Percentiles rank a stretch among this genome's conserved stretches.
phyloP scores from a whole-genome alignment of 2,113 vertebrate species.

The Bubo bubo region DNA sequence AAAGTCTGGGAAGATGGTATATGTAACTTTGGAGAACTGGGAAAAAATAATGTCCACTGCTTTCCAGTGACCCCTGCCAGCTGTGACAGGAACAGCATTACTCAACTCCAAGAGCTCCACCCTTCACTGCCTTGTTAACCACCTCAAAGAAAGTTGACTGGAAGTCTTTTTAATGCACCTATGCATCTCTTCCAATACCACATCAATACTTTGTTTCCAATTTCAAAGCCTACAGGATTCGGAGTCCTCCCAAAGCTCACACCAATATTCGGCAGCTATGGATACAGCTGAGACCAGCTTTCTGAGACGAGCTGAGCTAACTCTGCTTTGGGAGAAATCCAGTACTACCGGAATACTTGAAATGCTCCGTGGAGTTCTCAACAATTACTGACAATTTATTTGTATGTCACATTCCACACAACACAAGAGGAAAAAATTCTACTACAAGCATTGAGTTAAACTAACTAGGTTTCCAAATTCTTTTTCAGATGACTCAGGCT shows the following conservation, averaged over 20 bases:
- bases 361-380: not conserved
- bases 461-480: not conserved
- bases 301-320: not conserved
- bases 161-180: not conserved
- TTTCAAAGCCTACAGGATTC: not conserved
- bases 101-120: not conserved
- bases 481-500: constrained; percentile 37
- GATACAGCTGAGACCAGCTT: not conserved
- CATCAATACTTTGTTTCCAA: not conserved
- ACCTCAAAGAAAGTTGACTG: accelerated
- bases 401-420: not conserved
- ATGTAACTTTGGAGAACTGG: not conserved
- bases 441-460: not conserved
- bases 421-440: not conserved
- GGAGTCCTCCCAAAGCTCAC: not conserved
- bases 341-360: not conserved
- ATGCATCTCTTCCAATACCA: not conserved
- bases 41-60: not conserved
- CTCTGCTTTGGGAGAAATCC: not conserved
- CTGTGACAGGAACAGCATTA: constrained; percentile 25
- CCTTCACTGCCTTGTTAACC: not conserved
- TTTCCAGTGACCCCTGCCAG: constrained; percentile 65
- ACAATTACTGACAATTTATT: not conserved
- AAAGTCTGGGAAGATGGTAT: not conserved
- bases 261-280: not conserved